These are phyloP conservation scores for Chlorodrepanis virens DNA, from an alignment of 2,113 vertebrate species.

Conservation along the genomic window DNA sequence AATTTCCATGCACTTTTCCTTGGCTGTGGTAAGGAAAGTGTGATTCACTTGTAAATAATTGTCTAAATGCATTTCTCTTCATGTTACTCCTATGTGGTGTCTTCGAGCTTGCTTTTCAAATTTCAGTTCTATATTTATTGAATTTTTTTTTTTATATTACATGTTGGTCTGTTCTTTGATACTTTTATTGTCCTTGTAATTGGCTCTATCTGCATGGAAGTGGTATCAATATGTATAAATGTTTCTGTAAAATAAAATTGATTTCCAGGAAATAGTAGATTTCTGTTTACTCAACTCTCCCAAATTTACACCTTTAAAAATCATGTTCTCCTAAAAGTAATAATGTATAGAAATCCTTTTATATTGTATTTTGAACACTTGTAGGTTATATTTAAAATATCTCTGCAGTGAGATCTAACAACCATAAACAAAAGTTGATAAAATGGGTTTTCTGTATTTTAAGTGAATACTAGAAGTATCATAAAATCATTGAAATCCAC, in stretches of 20 bases:
- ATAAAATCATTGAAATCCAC: background rate
- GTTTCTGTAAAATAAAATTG: background rate
- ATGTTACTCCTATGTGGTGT: background rate
- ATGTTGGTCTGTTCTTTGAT: background rate
- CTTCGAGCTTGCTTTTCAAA: background rate
- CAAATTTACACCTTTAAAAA: background rate
- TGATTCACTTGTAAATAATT: background rate
- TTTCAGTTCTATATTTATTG: background rate
- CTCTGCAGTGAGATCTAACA: background rate
- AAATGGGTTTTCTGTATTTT: background rate
- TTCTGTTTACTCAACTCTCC: background rate
- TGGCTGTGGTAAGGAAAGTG: background rate
- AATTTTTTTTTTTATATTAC: background rate
- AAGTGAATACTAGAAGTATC: background rate
- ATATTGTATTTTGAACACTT: background rate
- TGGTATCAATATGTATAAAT: background rate
- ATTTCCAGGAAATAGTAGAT: background rate
- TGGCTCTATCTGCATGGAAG: background rate
- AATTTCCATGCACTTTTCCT: background rate
- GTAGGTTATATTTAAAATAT: background rate
- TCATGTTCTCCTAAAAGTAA: background rate
- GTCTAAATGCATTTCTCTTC: background rate
- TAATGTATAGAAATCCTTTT: background rate
- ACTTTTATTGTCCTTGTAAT: background rate
- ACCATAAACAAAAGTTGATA: background rate